Conservation (phyloP, 2,797 vertebrate species). For the Hippocampus kuda region DNA sequence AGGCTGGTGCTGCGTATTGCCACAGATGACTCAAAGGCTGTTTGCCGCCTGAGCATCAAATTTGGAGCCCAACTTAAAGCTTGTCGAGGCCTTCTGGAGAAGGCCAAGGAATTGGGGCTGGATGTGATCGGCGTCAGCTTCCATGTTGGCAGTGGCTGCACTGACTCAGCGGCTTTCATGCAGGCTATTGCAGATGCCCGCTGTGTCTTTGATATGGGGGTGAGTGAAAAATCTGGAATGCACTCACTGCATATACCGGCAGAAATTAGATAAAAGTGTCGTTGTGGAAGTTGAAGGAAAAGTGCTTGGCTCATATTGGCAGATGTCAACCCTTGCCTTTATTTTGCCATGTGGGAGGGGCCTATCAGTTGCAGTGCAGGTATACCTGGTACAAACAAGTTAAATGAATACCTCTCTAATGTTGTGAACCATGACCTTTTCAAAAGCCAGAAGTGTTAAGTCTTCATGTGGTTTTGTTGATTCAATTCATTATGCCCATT, state of each 20-base stretch:
- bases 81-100: constrained; percentile 82
- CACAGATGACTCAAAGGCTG: constrained; percentile 91
- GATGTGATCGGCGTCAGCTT: constrained; percentile 93
- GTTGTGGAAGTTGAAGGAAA: background rate
- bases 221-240: constrained; percentile 57
- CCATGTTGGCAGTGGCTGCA: constrained; percentile 95
- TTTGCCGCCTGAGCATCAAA: constrained; percentile 91
- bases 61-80: constrained; percentile 88
- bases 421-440: background rate
- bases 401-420: background rate
- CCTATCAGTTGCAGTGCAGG: too few species aligned
- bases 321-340: background rate
- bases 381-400: background rate
- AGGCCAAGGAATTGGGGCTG: constrained; percentile 80
- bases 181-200: constrained; percentile 91
- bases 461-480: background rate
- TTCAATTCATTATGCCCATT: background rate
- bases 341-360: background rate
- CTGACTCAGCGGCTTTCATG: constrained; percentile 78
- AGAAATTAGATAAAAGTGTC: background rate
- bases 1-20: constrained; percentile 93
- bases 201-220: constrained; percentile 90
- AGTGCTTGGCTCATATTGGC: background rate
- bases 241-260: background rate
- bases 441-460: background rate